Conservation (phyloP, 2,113 vertebrate species). For the Sinocyclocheilus grahami region DNA sequence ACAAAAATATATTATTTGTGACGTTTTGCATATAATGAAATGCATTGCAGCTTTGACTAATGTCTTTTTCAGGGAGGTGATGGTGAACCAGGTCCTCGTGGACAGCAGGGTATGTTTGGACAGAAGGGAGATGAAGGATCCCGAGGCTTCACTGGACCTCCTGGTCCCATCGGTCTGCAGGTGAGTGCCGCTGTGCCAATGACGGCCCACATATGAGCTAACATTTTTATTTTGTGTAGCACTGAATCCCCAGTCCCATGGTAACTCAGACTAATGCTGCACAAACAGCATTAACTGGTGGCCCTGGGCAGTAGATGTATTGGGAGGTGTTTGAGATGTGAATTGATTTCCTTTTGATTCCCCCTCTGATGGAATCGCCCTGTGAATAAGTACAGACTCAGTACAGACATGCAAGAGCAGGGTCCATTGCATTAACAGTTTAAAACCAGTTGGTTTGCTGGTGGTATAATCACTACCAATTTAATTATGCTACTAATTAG, state of each 20-base stretch:
- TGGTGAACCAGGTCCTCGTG: conserved; percentile 94
- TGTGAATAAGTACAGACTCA: background rate
- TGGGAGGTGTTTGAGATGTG: conserved; percentile 41
- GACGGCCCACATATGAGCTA: background rate
- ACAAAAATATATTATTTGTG: background rate
- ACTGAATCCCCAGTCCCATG: background rate
- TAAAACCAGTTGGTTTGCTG: background rate
- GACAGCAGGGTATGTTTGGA: conserved; percentile 98
- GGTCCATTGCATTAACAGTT: background rate
- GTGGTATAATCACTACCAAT: background rate
- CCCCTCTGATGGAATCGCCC: background rate
- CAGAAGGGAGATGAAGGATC: conserved; percentile 97
- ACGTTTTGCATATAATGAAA: background rate
- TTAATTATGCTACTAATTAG: background rate
- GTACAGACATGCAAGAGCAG: background rate
- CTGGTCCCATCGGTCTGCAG: conserved; percentile 96
- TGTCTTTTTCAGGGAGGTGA: conserved; percentile 83
- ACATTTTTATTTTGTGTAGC: background rate
- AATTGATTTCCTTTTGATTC: conserved; percentile 36
- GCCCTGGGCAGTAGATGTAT: conserved; percentile 18
- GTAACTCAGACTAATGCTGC: conserved; percentile 5
- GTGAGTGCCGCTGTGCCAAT: conserved; percentile 68
- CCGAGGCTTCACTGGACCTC: conserved; percentile 93
- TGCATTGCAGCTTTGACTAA: conserved; percentile 3
- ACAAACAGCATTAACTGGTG: conserved; percentile 21